Evolutionary conservation across 2,888 invertebrate genomes (phyloP), one percentile per base, ranked within the genome.

Genomic region (Nasonia oneida): DNA sequence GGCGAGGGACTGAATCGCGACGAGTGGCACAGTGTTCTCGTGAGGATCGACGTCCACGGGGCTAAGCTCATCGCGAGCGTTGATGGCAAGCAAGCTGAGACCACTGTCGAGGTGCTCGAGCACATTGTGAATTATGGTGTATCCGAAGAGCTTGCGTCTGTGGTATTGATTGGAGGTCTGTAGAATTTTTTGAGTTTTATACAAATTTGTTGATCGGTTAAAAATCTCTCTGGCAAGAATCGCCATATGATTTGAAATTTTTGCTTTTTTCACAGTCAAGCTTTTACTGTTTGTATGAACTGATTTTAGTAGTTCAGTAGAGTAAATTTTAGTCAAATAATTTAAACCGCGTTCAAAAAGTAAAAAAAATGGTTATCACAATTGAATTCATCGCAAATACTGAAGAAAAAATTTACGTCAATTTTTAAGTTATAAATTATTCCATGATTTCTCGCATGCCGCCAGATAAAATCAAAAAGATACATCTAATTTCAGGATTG

Each of bases 1-100:
- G 98, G 98, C 61, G 96, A 97, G 93, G 98, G 97, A 3, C 94
- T 98, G 83, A 98, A 98, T 93, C 95, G 97, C 89, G 98, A 98
- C 91, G 96, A 97, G 91, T 98, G 98, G 98, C 98, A 98, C 92
- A 96, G 96, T 90, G 98, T 98, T 23, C 96, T 96, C 83, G 97
- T 97, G 70, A 95, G 97, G 86, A 98, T 98, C 87, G 98, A 98
- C 93, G 98, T 98, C 2, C 97, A 97, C 90, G 96, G 97, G 42
- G 97, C 97, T 37, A 95, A 97, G 91, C 95, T 98, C 87, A 96
- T 97, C 90, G 97, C 98, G 77, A 96, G 96, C 91, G 97, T 98
- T n/a, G 98, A 98, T 92, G 96, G 96, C 89, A 94, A 96, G 87
- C 96, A 96, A 90, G 96, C 96, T 92, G 97, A 98, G 94, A 97